Evolutionary conservation across 1,140 invertebrate genomes (phyloP), one percentile per base, ranked within the genome.

Genomic region (Streblospio benedicti): DNA sequence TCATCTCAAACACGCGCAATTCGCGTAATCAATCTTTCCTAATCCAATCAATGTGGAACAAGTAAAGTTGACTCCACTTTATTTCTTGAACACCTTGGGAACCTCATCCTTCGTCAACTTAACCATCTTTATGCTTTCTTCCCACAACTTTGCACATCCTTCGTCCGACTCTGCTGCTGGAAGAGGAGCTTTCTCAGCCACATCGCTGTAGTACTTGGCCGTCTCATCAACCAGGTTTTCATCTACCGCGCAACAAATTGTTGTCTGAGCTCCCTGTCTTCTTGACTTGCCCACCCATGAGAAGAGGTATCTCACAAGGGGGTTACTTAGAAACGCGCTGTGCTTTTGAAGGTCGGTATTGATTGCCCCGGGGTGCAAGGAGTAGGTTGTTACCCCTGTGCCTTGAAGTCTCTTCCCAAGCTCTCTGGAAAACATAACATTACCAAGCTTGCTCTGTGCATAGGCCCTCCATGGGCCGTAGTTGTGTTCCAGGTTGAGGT

Each of bases 181-280:
- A n/a, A n/a, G n/a, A n/a, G n/a, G n/a, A n/a, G n/a, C n/a, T n/a
- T n/a, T n/a, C n/a, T n/a, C n/a, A n/a, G n/a, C n/a, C n/a, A n/a
- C n/a, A n/a, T n/a, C n/a, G n/a, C 44, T 47, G 44, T 47, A 62
- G 47, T 62, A 65, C 25, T 47, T 44, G 41, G 86, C 85, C 65
- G 81, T 83, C 71, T 85, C 75, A 62, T 83, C 72, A 1, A 83
- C 79, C 1, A 91, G 68, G 59, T 86, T 85, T 50, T 90, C 85
- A 9, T 87, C 84, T 32, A 61, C 62, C 51, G 64, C 33, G 43
- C 69, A 71, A 57, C 67, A 66, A 9, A 76, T 62, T 18, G 65
- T 61, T 16, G 71, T 76, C 47, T 76, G 73, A n/a, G 74, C 71
- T 1, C 74, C 74, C 66, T 76, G 62, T 44, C 55, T 56, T 2